Percentiles rank a stretch among this genome's conserved stretches.
Evolutionary conservation across 2,888 invertebrate species (phyloP).

Genomic region (Athetis lepigone): DNA sequence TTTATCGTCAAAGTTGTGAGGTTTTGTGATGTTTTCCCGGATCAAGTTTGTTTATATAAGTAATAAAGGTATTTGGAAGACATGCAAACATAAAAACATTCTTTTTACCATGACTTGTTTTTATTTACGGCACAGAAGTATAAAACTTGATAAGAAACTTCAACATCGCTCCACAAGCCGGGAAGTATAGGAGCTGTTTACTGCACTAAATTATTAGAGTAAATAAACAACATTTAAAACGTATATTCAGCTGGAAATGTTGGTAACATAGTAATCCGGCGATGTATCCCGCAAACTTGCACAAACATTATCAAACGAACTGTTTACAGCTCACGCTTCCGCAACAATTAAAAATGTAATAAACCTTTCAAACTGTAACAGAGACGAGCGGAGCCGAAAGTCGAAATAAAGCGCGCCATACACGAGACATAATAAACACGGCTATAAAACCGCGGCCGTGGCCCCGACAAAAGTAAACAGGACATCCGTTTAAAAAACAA

Average conservation of each 20-base stretch:
- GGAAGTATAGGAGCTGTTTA: constrained; percentile 30
- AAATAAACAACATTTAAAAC: constrained; percentile 55
- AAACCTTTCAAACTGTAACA: constrained; percentile 71
- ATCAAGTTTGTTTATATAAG: no score
- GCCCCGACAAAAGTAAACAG: constrained; percentile 77
- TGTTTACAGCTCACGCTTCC: constrained; percentile 48
- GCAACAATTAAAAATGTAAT: constrained; percentile 65
- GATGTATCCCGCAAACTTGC: constrained; percentile 51
- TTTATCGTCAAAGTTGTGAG: no score
- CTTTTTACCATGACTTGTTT: background rate
- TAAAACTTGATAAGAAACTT: background rate
- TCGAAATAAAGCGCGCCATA: constrained; percentile 63
- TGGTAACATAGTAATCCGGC: constrained; percentile 53
- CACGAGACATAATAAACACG: constrained; percentile 72
- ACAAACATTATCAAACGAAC: constrained; percentile 57
- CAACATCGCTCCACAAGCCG: background rate
- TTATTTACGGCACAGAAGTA: constrained; percentile 6
- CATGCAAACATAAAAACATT: background rate
- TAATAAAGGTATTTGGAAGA: background rate
- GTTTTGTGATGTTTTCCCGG: no score
- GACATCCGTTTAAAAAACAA: constrained; percentile 82
- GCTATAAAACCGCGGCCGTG: constrained; percentile 71
- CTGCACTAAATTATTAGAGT: constrained; percentile 28
- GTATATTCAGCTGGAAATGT: constrained; percentile 39
- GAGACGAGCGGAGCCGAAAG: constrained; percentile 61